Evolutionary conservation across 2,113 vertebrate species (phyloP).

Genomic region (Oplegnathus fasciatus): DNA sequence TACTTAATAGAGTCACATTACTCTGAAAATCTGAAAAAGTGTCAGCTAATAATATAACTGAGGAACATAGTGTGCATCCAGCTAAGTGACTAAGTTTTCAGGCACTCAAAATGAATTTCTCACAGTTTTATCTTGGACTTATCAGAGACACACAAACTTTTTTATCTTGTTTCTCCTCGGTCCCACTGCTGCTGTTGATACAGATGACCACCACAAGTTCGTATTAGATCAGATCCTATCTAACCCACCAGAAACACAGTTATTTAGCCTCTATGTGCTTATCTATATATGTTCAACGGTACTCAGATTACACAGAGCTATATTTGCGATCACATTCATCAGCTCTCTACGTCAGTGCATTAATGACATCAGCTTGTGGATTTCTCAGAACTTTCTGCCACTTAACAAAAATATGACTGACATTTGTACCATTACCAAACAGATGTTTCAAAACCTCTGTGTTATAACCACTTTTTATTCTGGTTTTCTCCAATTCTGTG

Average conservation of each 20-base stretch:
- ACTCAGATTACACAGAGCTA: neutral
- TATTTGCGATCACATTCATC: neutral
- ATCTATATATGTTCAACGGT: neutral
- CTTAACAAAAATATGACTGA: neutral
- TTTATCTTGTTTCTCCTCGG: neutral
- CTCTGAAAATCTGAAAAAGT: neutral
- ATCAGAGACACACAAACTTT: neutral
- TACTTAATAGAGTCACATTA: too few relatives aligned
- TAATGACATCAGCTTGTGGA: neutral
- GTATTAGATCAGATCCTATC: neutral
- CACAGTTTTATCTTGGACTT: neutral
- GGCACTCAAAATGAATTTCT: neutral
- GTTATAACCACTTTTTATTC: too few relatives aligned
- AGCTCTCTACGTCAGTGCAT: neutral
- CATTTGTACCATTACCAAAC: neutral
- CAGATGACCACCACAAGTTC: neutral
- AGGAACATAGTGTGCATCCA: neutral
- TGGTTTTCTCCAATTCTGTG: too few relatives aligned
- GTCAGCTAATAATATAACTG: neutral
- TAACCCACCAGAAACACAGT: neutral
- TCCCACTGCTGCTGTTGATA: neutral
- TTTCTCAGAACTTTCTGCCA: slow-evolving; percentile 29
- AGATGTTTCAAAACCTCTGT: neutral
- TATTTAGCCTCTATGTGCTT: too few relatives aligned
- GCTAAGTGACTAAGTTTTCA: neutral